Evolutionary conservation across 2,113 vertebrate species (phyloP).

Genomic region (Protobothrops mucrosquamatus): DNA sequence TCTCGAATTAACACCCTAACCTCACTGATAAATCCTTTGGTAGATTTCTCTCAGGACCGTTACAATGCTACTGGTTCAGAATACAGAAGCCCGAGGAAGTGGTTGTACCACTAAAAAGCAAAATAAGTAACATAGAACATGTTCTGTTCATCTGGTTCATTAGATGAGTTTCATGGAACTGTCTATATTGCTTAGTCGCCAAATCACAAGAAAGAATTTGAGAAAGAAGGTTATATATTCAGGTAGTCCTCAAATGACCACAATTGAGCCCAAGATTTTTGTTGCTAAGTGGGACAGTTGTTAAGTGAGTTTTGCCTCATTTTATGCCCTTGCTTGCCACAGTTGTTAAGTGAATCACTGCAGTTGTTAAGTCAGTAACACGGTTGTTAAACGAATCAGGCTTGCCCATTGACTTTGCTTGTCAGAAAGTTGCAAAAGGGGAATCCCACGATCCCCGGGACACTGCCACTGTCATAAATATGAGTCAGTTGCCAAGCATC

Average conservation of each 20-base stretch:
- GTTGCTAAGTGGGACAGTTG: no score
- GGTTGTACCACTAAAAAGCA: background rate
- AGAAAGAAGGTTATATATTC: background rate
- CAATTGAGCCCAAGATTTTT: background rate
- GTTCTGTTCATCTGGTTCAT: background rate
- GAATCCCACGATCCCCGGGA: no score
- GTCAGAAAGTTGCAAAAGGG: no score
- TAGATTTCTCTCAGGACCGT: background rate
- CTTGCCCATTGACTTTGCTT: no score
- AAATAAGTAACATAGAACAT: background rate
- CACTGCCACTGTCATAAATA: no score
- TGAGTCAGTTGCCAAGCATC: no score
- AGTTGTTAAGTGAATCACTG: no score
- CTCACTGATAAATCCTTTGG: background rate
- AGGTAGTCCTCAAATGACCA: background rate
- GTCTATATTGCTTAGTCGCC: background rate
- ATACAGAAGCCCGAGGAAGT: background rate
- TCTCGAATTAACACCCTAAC: background rate
- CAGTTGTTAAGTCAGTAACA: no score
- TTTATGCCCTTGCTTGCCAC: no score
- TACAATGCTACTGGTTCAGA: background rate
- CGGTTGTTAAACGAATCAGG: no score
- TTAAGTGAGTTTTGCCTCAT: no score
- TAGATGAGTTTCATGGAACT: background rate
- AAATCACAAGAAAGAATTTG: background rate